phyloP scores from a whole-genome alignment of 2,888 invertebrate genomes.

The Pammene aurita region DNA sequence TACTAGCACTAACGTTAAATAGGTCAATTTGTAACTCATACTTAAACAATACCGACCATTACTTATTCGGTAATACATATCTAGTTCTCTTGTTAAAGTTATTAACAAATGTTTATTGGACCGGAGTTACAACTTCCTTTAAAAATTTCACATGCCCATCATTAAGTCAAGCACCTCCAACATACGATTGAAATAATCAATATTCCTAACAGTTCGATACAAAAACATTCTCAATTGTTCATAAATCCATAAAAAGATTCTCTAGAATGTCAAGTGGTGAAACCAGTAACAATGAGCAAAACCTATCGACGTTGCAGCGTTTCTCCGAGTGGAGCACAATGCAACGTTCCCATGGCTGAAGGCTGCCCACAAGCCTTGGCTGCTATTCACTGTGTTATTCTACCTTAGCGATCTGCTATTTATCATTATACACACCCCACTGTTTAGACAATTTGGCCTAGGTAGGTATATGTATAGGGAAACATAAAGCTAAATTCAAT shows the following conservation, averaged over 20 bases:
- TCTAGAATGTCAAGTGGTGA: slow-evolving; percentile 59
- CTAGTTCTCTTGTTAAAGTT: background rate
- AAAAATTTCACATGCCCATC: slow-evolving; percentile 1
- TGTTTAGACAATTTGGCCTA: slow-evolving; percentile 5
- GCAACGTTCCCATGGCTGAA: slow-evolving; percentile 62
- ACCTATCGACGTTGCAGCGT: slow-evolving; percentile 63
- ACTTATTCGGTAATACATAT: background rate
- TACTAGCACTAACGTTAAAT: slow-evolving; percentile 3
- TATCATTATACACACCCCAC: slow-evolving; percentile 38
- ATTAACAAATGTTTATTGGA: background rate
- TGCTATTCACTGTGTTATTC: slow-evolving; percentile 48
- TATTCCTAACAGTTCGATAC: slow-evolving; percentile 12
- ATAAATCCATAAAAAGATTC: slow-evolving; percentile 49
- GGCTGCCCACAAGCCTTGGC: slow-evolving; percentile 52
- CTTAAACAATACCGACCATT: background rate
- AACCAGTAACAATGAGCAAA: slow-evolving; percentile 63
- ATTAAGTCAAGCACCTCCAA: background rate
- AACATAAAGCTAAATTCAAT: background rate
- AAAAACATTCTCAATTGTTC: slow-evolving; percentile 44
- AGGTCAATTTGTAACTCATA: background rate
- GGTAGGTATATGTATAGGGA: background rate
- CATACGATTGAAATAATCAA: slow-evolving; percentile 11
- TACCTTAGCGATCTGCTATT: slow-evolving; percentile 43
- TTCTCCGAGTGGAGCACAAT: slow-evolving; percentile 57
- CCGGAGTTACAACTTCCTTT: no score